Percentiles rank a stretch among this genome's conserved stretches.
Evolutionary conservation across 2,888 invertebrate species (phyloP).

Genomic region (Callosobruchus maculatus): DNA sequence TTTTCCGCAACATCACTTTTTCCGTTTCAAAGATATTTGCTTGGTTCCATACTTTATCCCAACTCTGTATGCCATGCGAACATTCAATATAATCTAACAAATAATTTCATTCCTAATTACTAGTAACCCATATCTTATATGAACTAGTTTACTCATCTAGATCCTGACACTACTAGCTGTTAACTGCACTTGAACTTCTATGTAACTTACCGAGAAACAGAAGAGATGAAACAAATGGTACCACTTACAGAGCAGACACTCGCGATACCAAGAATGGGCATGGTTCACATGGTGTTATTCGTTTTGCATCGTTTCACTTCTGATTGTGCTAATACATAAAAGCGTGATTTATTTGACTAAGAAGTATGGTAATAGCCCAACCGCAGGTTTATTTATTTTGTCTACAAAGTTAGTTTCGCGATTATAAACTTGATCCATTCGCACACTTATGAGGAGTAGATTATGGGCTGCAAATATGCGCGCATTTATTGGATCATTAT

Average conservation of each 20-base stretch:
- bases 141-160: background rate
- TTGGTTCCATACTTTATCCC: too few species aligned
- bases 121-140: background rate
- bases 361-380: background rate
- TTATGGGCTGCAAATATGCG: too few species aligned
- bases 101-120: too few species aligned
- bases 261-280: background rate
- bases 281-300: background rate
- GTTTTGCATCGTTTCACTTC: background rate
- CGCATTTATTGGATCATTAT: too few species aligned
- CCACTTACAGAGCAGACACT: background rate
- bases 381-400: background rate
- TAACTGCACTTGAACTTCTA: background rate
- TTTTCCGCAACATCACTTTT: too few species aligned
- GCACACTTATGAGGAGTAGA: background rate
- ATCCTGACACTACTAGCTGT: background rate
- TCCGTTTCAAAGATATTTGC: too few species aligned
- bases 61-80: too few species aligned
- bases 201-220: background rate
- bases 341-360: background rate
- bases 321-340: background rate
- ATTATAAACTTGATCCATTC: background rate
- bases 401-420: background rate
- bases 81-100: too few species aligned
- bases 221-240: background rate